These are phyloP conservation scores for Megalopta genalis DNA, from an alignment of 1,140 invertebrate species.

Conservation along the genomic window DNA sequence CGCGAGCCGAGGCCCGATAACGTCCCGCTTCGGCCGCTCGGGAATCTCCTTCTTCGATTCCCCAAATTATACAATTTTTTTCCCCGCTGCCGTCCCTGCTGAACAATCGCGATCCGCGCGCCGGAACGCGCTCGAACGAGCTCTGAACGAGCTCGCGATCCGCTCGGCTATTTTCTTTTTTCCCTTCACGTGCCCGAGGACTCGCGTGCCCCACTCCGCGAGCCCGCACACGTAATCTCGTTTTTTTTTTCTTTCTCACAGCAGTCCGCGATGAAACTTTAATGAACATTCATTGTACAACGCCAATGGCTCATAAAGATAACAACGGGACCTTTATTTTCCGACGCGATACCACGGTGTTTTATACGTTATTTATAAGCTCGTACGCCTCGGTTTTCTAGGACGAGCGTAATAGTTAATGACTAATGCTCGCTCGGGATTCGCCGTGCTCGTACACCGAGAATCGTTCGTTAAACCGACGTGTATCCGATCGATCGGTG, in stretches of 20 bases:
- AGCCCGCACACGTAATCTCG: slow-evolving; percentile 4
- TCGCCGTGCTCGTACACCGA: no score
- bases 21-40: background rate
- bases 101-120: no score
- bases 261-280: slow-evolving; percentile 19
- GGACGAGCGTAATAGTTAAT: background rate
- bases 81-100: no score
- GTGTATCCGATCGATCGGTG: background rate
- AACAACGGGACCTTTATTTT: slow-evolving; percentile 2
- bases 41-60: background rate
- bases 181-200: background rate
- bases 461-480: background rate
- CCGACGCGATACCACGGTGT: slow-evolving; percentile 16
- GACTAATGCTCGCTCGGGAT: background rate
- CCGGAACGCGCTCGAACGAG: background rate
- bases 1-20: slow-evolving; percentile 13
- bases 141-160: background rate
- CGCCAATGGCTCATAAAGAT: slow-evolving; percentile 17
- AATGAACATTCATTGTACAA: slow-evolving; percentile 45
- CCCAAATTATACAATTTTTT: background rate
- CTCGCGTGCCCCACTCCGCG: background rate
- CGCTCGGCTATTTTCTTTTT: background rate
- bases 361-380: slow-evolving; percentile 36
- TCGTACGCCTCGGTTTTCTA: background rate
- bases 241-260: slow-evolving; percentile 3